Base-by-base conservation (phyloP, 2,888 invertebrate genomes). In the Drosophila kanekoi region DNA sequence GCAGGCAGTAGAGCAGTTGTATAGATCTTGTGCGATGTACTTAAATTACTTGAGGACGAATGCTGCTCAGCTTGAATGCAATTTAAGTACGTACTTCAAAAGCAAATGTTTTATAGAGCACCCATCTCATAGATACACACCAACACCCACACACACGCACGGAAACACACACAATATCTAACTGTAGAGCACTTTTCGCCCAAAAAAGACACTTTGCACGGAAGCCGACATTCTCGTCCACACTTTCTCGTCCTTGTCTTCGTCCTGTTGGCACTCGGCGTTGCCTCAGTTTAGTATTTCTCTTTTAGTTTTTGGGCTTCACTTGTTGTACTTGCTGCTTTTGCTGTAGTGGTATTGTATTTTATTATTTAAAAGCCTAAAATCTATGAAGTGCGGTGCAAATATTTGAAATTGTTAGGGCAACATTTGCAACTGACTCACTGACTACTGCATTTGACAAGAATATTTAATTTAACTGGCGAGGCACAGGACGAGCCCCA, bases 301-400 rank as follows among this genome's bases (percentile, higher is more conserved):
- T 62, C 53, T 65, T 38, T 57, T 54, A 69, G 54, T 66, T 52
- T 61, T 65, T 44, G 61, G 49, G 14, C 32, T 56, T 43, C 53
- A 33, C 23, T 48, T 40, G 32, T 62, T 68, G 38, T 45, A 43
- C 16, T 57, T 58, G 56, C 38, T 60, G 18, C 61, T 58, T 10
- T 32, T 47, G 45, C 60, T 56, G 32, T 51, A 43, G 62, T 73
- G 54, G 47, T 60, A 62, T 76, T 83, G 83, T 83, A 68, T 79
- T 83, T 86, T 81, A 82, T 83, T 83, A 84, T 84, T 84, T 84
- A 87, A 87, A 87, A 84, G 87, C 85, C 84, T 80, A 87, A 87
- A 85, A 85, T 87, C 87, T 85, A 82, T 84, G 72, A 85, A 87
- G 85, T 82, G 82, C 82, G 87, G 76, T 82, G 82, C 84, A 85